phyloP scores from a whole-genome alignment of 1,140 invertebrate genomes.

The Nebria ingens region DNA sequence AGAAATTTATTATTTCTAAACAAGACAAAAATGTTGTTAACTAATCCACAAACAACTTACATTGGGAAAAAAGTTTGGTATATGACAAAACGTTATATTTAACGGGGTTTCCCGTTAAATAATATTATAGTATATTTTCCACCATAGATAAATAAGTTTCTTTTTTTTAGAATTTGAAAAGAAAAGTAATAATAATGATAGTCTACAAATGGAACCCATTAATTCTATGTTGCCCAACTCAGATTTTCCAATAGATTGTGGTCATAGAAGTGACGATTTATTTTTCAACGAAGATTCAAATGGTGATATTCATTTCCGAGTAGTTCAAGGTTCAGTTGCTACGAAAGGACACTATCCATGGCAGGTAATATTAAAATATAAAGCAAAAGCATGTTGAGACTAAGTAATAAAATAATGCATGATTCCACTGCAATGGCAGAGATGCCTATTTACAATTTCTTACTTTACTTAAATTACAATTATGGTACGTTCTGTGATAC shows the following conservation, averaged over 20 bases:
- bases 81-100: too few relatives aligned
- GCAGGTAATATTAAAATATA: slow-evolving; percentile 50
- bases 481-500: too few relatives aligned
- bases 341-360: slow-evolving; percentile 61
- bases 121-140: too few relatives aligned
- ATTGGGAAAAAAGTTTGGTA: too few relatives aligned
- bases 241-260: slow-evolving; percentile 34
- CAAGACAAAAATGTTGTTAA: too few relatives aligned
- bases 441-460: not conserved
- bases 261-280: slow-evolving; percentile 38
- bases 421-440: not conserved
- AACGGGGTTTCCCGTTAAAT: too few relatives aligned
- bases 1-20: too few relatives aligned
- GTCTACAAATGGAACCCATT: not conserved
- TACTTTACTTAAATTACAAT: too few relatives aligned
- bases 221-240: slow-evolving; percentile 25
- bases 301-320: slow-evolving; percentile 38
- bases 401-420: too few relatives aligned
- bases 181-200: not conserved
- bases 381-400: too few relatives aligned
- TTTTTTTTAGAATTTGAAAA: slow-evolving; percentile 4
- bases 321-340: slow-evolving; percentile 45
- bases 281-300: slow-evolving; percentile 27
- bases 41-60: too few relatives aligned
- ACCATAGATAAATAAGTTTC: too few relatives aligned